Percentiles rank a stretch among this genome's conserved stretches.
These are phyloP conservation scores for Phytoseiulus persimilis DNA, from an alignment of 2,888 invertebrate genomes.

Conservation along the genomic window DNA sequence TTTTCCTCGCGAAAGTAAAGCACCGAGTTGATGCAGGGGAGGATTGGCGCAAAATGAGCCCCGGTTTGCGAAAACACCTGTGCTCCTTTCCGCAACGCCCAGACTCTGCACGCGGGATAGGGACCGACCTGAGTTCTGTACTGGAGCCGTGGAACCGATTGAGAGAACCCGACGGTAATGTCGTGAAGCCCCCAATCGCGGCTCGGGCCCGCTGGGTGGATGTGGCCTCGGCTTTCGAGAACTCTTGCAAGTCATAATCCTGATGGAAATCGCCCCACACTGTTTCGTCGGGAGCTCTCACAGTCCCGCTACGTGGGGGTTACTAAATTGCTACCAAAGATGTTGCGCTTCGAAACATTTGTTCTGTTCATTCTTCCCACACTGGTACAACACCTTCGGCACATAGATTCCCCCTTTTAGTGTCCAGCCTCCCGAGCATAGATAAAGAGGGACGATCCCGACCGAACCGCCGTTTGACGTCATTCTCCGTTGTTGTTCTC, in stretches of 20 bases:
- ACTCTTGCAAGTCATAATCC: background rate
- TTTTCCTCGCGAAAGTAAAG: background rate
- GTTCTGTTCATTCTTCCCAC: slow-evolving; percentile 15
- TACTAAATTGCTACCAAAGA: slow-evolving; percentile 38
- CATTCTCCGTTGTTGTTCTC: too few species aligned
- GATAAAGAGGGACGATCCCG: too few species aligned
- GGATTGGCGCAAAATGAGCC: background rate
- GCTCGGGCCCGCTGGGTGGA: background rate
- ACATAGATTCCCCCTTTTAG: background rate
- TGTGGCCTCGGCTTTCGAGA: background rate
- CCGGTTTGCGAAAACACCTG: background rate
- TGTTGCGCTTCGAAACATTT: background rate
- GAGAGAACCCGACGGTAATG: background rate
- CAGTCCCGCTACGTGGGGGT: slow-evolving; percentile 34
- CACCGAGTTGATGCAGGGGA: background rate
- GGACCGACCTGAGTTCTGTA: background rate
- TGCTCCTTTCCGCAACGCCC: too few species aligned
- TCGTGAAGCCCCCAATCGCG: background rate
- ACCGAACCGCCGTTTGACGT: too few species aligned
- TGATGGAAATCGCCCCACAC: slow-evolving; percentile 36
- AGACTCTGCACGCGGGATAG: too few species aligned
- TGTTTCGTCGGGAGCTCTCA: slow-evolving; percentile 31
- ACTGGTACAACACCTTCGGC: slow-evolving; percentile 38
- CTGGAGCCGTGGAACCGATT: background rate
- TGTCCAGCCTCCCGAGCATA: too few species aligned